Conservation (phyloP, 1,140 invertebrate genomes). For the Hydropsyche tenuis region DNA sequence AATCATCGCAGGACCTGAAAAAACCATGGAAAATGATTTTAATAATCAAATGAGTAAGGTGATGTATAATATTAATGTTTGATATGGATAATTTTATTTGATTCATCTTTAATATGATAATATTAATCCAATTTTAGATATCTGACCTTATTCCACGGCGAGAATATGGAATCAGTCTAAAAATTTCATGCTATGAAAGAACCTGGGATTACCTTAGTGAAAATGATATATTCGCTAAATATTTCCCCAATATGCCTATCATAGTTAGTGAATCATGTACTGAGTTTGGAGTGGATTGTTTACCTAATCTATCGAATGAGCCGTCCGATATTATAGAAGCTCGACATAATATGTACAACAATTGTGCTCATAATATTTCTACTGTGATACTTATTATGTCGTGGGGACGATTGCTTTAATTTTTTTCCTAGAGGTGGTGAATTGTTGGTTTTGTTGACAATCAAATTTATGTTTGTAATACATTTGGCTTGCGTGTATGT, state of each 20-base stretch:
- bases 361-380: neutral
- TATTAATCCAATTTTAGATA: constrained; percentile 13
- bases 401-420: neutral
- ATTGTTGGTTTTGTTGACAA: neutral
- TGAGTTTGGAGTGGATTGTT: constrained; percentile 1
- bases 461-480: neutral
- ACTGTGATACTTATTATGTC: neutral
- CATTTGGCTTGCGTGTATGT: neutral
- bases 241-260: neutral
- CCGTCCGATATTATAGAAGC: neutral
- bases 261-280: neutral
- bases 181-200: constrained; percentile 8
- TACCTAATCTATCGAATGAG: neutral
- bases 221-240: neutral
- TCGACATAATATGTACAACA: neutral
- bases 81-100: neutral
- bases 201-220: neutral
- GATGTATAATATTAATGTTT: neutral
- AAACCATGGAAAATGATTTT: neutral
- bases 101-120: neutral
- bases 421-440: neutral
- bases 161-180: neutral
- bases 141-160: neutral
- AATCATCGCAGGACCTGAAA: neutral
- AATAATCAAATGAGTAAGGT: neutral